These are phyloP conservation scores for Microvelia longipes DNA, from an alignment of 1,140 invertebrate genomes.

Conservation along the genomic window DNA sequence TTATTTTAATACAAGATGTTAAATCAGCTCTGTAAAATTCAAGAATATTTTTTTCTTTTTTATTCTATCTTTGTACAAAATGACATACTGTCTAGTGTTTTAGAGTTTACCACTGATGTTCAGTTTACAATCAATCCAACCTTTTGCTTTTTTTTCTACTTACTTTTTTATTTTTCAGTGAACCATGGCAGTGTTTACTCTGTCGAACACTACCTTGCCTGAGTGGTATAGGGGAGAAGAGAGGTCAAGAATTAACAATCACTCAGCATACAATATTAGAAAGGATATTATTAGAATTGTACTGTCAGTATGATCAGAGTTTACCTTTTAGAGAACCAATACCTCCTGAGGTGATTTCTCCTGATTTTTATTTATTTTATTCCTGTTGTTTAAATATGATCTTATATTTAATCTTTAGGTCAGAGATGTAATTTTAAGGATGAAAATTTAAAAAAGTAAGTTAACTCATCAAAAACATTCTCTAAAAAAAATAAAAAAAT, in stretches of 20 bases:
- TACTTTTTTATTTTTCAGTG: too few species aligned
- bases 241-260: constrained; percentile 34
- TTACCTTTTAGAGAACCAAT: constrained; percentile 73
- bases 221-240: constrained; percentile 22
- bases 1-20: too few species aligned
- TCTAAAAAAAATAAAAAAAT: too few species aligned
- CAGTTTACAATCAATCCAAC: too few species aligned
- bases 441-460: too few species aligned
- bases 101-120: too few species aligned
- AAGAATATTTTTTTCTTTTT: too few species aligned
- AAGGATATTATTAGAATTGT: constrained; percentile 70
- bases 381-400: background rate
- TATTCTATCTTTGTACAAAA: too few species aligned
- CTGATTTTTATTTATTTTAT: background rate
- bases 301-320: constrained; percentile 75
- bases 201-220: constrained; percentile 34
- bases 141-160: too few species aligned
- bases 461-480: too few species aligned
- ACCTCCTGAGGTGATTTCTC: constrained; percentile 44
- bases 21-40: too few species aligned
- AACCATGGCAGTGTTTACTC: constrained; percentile 78
- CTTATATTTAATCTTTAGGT: background rate
- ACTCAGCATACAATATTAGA: constrained; percentile 56
- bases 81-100: too few species aligned
- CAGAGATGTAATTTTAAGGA: background rate